Evolutionary conservation across 2,797 vertebrate species (phyloP), one percentile per base, ranked within the genome.

Genomic region (Odontamblyopus rebecca): DNA sequence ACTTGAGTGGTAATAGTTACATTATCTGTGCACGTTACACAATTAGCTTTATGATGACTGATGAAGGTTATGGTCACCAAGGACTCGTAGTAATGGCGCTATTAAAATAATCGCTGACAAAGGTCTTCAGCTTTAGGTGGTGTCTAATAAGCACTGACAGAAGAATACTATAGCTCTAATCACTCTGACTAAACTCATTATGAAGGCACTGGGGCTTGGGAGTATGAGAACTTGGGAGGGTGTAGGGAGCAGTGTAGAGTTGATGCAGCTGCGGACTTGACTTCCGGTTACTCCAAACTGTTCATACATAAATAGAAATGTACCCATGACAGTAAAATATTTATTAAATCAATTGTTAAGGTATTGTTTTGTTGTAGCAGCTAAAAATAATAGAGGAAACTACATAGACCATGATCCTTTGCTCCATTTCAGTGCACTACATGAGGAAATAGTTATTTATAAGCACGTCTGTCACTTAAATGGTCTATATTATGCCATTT

Each of bases 61-160:
- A 87, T 87, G 75, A 86, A 80, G 73, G 71, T 76, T 78, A 88
- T 53, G 68, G 80, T 86, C 83, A 82, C 82, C 62, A 50, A 86
- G 82, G 82, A 89, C 85, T 85, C 71, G 73, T 86, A 78, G 77
- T 88, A 91, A 89, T 85, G 80, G 82, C 57, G 63, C 85, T 79
- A 86, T 90, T 90, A 89, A 85, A 86, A 84, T 85, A 88, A 87
- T 85, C 90, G 85, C 87, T 88, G 87, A 89, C 86, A 90, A 84
- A 89, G 75, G 82, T 83, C 73, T 84, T 89, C 73, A 78, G 76
- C 79, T 76, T 76, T 74, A 73, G 73, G 71, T 77, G 64, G 61
- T 65, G 73, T 88, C 70, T 90, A 89, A 88, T 90, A 87, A 89
- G 78, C 82, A 84, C 69, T 89, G 88, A 86, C 86, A 88, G 84